A percentile compares a stretch with the other conserved stretches of the same genome.
phyloP scores from a whole-genome alignment of 1,140 invertebrate species.

The Coptotermes formosanus region DNA sequence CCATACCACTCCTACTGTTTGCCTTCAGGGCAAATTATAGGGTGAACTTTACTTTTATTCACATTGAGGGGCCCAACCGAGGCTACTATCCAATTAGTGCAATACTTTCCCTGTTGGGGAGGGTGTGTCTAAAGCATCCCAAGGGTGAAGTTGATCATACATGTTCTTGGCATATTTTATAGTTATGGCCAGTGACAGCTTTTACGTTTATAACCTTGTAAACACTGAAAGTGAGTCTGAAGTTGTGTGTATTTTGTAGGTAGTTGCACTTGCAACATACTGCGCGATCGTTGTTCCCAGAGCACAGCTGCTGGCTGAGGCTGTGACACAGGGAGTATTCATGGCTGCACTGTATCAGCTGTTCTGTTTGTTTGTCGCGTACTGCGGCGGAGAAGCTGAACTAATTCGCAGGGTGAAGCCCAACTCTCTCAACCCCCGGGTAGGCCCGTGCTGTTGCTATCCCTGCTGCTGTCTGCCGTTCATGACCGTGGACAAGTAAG shows the following conservation, averaged over 20 bases:
- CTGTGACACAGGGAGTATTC: slow-evolving; percentile 59
- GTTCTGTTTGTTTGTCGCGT: slow-evolving; percentile 58
- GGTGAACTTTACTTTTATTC: too few relatives aligned
- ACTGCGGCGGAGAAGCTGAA: slow-evolving; percentile 58
- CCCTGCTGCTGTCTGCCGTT: slow-evolving; percentile 58
- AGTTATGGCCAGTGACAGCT: not conserved
- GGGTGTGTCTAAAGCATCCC: too few relatives aligned
- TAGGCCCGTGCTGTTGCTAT: slow-evolving; percentile 62
- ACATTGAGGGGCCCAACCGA: too few relatives aligned
- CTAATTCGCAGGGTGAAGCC: slow-evolving; percentile 53
- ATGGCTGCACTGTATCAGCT: slow-evolving; percentile 62
- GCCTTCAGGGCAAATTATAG: too few relatives aligned
- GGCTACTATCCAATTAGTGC: too few relatives aligned
- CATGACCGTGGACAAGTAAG: slow-evolving; percentile 56
- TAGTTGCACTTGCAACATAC: slow-evolving; percentile 55
- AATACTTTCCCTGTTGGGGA: too few relatives aligned
- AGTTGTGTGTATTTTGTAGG: slow-evolving; percentile 43
- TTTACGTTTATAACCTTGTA: not conserved
- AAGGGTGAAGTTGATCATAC: too few relatives aligned
- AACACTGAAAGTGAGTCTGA: not conserved
- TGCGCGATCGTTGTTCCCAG: slow-evolving; percentile 58
- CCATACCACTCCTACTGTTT: too few relatives aligned
- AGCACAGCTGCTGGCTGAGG: slow-evolving; percentile 59
- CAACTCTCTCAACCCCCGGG: slow-evolving; percentile 52
- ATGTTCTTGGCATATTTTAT: not conserved